These are phyloP conservation scores for Kryphioiulus occultus DNA, from an alignment of 2,888 invertebrate species.

Conservation along the genomic window DNA sequence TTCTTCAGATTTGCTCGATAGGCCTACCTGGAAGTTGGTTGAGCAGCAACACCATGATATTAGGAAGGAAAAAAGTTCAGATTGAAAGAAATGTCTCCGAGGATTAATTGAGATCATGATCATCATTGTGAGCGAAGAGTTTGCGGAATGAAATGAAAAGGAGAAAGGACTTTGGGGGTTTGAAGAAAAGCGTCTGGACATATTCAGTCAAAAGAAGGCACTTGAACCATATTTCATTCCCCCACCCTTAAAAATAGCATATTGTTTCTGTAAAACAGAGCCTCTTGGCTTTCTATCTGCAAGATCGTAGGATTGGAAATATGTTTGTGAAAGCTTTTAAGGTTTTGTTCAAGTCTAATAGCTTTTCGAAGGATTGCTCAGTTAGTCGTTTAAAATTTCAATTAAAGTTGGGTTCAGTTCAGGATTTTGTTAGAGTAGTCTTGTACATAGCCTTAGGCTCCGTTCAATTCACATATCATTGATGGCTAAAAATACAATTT, in stretches of 20 bases:
- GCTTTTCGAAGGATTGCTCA: not conserved
- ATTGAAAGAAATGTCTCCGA: constrained; percentile 15
- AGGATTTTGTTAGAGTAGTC: too few species aligned
- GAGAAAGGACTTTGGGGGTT: constrained; percentile 3
- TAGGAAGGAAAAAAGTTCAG: not conserved
- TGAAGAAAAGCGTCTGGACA: constrained; percentile 1
- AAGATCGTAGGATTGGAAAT: not conserved
- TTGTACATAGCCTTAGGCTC: too few species aligned
- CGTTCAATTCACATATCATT: too few species aligned
- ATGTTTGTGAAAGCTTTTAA: not conserved
- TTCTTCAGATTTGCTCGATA: not conserved
- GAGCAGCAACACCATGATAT: not conserved
- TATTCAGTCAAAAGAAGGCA: not conserved
- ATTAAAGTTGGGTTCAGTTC: not conserved
- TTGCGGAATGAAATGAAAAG: constrained; percentile 24
- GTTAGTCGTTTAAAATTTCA: not conserved
- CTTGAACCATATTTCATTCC: not conserved
- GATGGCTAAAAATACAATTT: too few species aligned
- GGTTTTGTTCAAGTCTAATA: not conserved
- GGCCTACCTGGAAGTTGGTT: constrained; percentile 24
- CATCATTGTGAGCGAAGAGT: constrained; percentile 14
- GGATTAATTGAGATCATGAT: constrained; percentile 35
- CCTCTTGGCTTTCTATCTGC: not conserved
- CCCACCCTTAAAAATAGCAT: not conserved
- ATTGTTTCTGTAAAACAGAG: not conserved